These are phyloP conservation scores for Centropus bengalensis DNA, from an alignment of 2,113 vertebrate species.

Conservation along the genomic window DNA sequence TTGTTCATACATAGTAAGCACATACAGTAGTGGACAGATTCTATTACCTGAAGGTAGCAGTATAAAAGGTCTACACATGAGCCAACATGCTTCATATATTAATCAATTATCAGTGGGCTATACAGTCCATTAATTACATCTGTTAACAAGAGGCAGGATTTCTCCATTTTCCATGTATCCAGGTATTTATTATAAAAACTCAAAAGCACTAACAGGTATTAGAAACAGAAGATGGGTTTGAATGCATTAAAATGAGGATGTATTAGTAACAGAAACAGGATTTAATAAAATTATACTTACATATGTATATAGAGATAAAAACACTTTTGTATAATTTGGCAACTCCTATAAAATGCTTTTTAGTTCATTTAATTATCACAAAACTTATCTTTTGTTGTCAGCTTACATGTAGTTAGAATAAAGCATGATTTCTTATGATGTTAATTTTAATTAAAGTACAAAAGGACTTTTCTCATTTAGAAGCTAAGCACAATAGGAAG, in stretches of 20 bases:
- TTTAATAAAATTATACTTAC: neutral
- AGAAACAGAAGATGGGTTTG: neutral
- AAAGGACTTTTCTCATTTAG: conserved; percentile 22
- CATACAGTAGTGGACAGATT: neutral
- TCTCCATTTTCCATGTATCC: neutral
- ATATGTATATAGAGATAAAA: neutral
- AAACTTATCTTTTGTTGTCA: conserved; percentile 1
- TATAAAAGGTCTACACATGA: neutral
- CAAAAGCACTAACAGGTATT: neutral
- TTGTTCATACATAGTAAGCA: neutral
- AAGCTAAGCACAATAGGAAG: conserved; percentile 48
- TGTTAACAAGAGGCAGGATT: neutral
- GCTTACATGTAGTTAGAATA: neutral
- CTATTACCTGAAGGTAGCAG: neutral
- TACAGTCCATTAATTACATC: neutral
- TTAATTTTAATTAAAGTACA: conserved; percentile 21
- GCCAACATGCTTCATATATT: neutral
- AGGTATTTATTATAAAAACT: neutral
- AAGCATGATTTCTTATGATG: neutral
- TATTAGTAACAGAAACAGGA: neutral
- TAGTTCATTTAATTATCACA: conserved; percentile 1
- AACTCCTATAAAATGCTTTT: neutral
- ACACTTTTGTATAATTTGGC: neutral
- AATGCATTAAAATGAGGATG: neutral
- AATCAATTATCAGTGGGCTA: neutral